Conservation (phyloP, 2,113 vertebrate genomes). For the Bos javanicus region DNA sequence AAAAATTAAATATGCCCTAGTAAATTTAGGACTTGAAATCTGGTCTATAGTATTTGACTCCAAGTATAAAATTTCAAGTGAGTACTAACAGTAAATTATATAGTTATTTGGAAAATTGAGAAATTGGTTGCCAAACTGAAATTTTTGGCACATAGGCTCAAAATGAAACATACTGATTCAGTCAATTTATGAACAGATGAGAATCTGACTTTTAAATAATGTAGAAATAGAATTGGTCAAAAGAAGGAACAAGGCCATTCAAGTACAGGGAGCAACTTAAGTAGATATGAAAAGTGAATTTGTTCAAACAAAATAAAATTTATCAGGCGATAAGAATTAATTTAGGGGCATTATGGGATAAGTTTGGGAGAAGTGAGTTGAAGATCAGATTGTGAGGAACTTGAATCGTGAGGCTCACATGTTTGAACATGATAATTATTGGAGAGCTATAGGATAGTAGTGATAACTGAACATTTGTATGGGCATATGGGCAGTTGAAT, state of each 20-base stretch:
- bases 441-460: background rate
- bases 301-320: slow-evolving; percentile 11
- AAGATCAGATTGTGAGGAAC: background rate
- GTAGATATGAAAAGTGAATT: background rate
- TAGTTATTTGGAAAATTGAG: slow-evolving; percentile 2
- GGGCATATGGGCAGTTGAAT: background rate
- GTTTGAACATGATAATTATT: background rate
- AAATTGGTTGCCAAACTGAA: background rate
- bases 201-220: slow-evolving; percentile 2
- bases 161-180: background rate
- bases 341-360: background rate
- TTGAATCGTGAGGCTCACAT: background rate
- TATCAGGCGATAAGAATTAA: background rate
- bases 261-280: background rate
- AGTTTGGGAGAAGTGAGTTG: background rate
- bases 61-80: slow-evolving; percentile 2
- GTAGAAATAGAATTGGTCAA: background rate
- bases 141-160: background rate
- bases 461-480: background rate
- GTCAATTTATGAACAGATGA: background rate
- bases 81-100: background rate
- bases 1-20: background rate
- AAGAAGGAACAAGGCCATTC: background rate
- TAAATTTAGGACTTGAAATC: background rate
- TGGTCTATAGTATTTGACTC: background rate